Conservation (phyloP, 2,113 vertebrate species). For the Acinonyx jubatus region DNA sequence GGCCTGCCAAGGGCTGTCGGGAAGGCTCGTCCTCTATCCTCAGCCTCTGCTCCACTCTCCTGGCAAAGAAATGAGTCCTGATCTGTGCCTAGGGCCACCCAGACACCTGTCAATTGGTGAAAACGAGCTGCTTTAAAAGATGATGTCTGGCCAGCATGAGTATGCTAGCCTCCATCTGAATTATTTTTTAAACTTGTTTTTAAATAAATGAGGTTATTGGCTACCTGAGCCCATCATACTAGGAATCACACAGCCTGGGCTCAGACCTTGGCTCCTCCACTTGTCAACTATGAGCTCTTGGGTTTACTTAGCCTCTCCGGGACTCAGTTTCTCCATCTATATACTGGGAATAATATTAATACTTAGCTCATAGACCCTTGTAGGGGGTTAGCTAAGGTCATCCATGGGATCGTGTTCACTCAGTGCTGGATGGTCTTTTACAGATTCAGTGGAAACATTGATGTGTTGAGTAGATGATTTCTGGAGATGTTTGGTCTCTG, state of each 20-base stretch:
- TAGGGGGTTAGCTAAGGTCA: neutral
- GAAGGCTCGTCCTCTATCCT: slow-evolving; percentile 27
- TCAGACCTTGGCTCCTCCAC: neutral
- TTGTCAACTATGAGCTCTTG: neutral
- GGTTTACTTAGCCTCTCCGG: neutral
- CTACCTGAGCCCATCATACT: neutral
- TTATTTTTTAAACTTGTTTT: slow-evolving; percentile 45
- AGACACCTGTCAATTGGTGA: slow-evolving; percentile 55
- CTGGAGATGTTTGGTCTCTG: neutral
- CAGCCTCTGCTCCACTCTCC: neutral
- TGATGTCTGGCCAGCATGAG: neutral
- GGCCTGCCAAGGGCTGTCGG: neutral
- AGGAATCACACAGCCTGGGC: neutral
- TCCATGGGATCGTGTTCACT: neutral
- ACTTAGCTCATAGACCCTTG: neutral
- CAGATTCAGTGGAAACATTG: neutral
- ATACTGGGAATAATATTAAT: neutral
- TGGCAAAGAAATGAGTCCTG: slow-evolving; percentile 55
- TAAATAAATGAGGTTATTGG: neutral
- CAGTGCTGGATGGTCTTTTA: neutral
- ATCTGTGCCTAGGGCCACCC: slow-evolving; percentile 8
- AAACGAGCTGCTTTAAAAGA: slow-evolving; percentile 65
- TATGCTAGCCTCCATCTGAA: neutral
- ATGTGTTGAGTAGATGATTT: neutral
- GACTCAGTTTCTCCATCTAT: neutral